These are phyloP conservation scores for Eumerus sabulonum DNA, from an alignment of 2,888 invertebrate species.

Conservation along the genomic window DNA sequence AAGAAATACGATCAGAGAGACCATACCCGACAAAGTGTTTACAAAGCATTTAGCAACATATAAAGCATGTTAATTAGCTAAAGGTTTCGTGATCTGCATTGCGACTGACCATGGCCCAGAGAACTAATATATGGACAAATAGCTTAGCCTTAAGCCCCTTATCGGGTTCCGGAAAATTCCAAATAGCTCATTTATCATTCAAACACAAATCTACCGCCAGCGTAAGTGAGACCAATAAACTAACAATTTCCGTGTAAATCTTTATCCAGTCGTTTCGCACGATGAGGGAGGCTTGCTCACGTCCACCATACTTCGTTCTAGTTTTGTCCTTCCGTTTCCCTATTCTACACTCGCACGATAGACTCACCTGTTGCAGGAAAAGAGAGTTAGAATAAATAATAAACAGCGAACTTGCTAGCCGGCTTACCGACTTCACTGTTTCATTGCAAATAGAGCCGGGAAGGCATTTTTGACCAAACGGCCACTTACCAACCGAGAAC, in stretches of 20 bases:
- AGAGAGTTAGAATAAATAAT: conserved; percentile 22
- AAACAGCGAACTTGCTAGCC: conserved; percentile 22
- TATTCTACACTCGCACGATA: conserved; percentile 40
- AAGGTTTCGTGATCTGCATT: no score
- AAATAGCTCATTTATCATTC: conserved; percentile 18
- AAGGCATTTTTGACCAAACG: conserved; percentile 29
- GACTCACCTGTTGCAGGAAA: conserved; percentile 52
- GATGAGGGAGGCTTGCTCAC: conserved; percentile 16
- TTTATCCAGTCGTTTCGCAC: conserved; percentile 49
- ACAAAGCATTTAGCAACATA: no score
- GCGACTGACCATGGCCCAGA: no score
- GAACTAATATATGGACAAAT: no score
- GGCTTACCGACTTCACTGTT: background rate
- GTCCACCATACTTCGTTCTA: no score
- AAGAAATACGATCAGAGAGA: no score
- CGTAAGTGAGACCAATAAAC: conserved; percentile 52
- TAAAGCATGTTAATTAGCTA: no score
- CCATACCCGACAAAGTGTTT: no score
- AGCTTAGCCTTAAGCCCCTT: conserved; percentile 8
- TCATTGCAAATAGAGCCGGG: background rate
- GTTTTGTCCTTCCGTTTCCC: conserved; percentile 4
- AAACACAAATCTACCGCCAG: background rate
- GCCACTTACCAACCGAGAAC: conserved; percentile 1
- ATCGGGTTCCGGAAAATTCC: conserved; percentile 14
- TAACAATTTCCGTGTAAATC: conserved; percentile 49